Conservation (phyloP, 23 tunicate genomes). For the Trididemnum miniatum region DNA sequence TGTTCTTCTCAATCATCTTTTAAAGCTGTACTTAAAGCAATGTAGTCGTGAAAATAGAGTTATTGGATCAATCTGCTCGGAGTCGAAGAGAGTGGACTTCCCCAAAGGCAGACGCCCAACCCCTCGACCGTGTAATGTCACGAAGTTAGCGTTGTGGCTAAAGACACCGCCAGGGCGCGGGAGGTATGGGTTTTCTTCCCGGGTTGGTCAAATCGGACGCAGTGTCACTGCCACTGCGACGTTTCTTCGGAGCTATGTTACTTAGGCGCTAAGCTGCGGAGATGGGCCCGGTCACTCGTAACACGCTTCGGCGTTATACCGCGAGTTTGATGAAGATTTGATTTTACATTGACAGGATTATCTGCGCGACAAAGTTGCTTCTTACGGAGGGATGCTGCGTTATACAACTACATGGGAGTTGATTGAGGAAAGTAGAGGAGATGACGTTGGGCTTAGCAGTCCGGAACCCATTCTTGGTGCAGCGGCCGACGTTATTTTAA, state of each 20-base stretch:
- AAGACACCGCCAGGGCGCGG: no score
- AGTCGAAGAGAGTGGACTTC: no score
- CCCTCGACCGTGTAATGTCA: no score
- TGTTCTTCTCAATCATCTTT: no score
- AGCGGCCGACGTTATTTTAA: constrained; percentile 54
- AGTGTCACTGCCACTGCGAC: neutral
- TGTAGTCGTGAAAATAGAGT: no score
- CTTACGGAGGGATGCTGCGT: constrained; percentile 75
- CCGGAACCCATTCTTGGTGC: constrained; percentile 33
- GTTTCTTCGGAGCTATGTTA: neutral
- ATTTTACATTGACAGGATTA: constrained; percentile 23
- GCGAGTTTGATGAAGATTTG: neutral
- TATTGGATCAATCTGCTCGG: no score
- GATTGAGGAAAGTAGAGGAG: constrained; percentile 50
- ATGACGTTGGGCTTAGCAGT: constrained; percentile 5
- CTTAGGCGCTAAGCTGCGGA: neutral
- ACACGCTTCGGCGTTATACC: neutral
- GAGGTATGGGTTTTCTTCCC: neutral
- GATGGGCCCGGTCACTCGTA: neutral
- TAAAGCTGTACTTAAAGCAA: no score
- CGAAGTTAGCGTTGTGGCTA: no score
- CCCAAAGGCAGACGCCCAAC: no score
- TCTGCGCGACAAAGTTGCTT: constrained; percentile 51
- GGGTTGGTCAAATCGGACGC: neutral
- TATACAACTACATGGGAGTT: constrained; percentile 34